Evolutionary conservation across 2,797 vertebrate genomes (phyloP), one percentile per base, ranked within the genome.

Genomic region (Crenichthys baileyi): DNA sequence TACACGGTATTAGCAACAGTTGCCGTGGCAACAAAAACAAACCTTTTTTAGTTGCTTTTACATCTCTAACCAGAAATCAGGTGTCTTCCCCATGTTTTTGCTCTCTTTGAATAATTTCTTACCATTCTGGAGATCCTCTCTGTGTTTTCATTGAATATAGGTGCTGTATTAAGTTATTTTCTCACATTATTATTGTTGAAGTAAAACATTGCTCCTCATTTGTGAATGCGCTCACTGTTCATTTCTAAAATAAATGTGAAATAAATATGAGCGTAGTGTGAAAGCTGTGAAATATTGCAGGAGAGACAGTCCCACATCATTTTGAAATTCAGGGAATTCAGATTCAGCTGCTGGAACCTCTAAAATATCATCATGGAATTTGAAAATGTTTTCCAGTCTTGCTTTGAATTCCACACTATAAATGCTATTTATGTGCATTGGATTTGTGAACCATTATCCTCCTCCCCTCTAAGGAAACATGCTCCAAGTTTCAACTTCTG

Each of bases 21-120:
- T 88, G 75, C 87, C 87, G 81, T 88, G 50, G 91, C 89, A 89
- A 92, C 90, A 72, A 82, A 81, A 90, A 86, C 79, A 89, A 85
- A 78, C 79, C 79, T 58, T 65, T 22, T 7, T 75, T 76, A 73
- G 81, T 46, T 87, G 79, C 58, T 76, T 86, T 80, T 78, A 50
- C 78, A 78, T 56, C 50, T 77, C 68, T 4, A 79, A 80, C 58
- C 65, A 85, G 18, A 83, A 82, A 85, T 79, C 44, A 73, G 75
- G 83, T 75, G 36, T 76, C 79, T 73, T 61, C 46, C n/a, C 41
- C 13, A 48, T 4, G 24, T 7, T 15, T 3, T 22, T n/a, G 39
- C 22, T 26, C 22, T 24, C 46, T 77, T 86, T 36, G 3, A 26
- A 81, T 70, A 11, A 20, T 50, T 68, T 79, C 70, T 81, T 12